phyloP scores from a whole-genome alignment of 30 jellyfish, hydroid and myxozoan species.

The Cassiopea xamachana region DNA sequence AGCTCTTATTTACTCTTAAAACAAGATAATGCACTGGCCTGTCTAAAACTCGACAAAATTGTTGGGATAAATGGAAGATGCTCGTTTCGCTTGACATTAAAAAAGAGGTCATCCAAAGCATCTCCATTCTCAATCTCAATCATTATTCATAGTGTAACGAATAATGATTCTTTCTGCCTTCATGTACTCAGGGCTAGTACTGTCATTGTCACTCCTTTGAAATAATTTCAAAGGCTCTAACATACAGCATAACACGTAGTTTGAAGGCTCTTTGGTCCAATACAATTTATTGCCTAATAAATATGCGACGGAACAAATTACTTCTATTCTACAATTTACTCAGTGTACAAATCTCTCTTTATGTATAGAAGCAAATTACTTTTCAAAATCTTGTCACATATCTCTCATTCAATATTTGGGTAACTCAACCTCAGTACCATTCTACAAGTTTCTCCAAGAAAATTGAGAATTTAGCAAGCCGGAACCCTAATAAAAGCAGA shows the following conservation, averaged over 20 bases:
- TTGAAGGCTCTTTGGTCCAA: background rate
- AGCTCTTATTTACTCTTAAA: background rate
- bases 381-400: no score
- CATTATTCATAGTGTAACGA: background rate
- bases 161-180: background rate
- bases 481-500: no score
- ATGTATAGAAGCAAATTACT: no score
- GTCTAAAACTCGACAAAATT: background rate
- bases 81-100: background rate
- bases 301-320: background rate
- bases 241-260: slow-evolving; percentile 15
- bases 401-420: no score
- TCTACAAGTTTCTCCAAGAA: no score
- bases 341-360: no score
- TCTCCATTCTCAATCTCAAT: slow-evolving; percentile 5
- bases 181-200: background rate
- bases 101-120: slow-evolving; percentile 6
- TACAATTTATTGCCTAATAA: background rate
- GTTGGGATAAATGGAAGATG: slow-evolving; percentile 20
- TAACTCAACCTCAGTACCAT: no score
- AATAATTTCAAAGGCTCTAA: background rate
- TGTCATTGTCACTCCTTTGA: slow-evolving; percentile 19
- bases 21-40: no score
- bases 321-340: background rate
- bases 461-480: no score